These are phyloP conservation scores for Eupithecia vulgata DNA, from an alignment of 2,888 invertebrate genomes.

Conservation along the genomic window DNA sequence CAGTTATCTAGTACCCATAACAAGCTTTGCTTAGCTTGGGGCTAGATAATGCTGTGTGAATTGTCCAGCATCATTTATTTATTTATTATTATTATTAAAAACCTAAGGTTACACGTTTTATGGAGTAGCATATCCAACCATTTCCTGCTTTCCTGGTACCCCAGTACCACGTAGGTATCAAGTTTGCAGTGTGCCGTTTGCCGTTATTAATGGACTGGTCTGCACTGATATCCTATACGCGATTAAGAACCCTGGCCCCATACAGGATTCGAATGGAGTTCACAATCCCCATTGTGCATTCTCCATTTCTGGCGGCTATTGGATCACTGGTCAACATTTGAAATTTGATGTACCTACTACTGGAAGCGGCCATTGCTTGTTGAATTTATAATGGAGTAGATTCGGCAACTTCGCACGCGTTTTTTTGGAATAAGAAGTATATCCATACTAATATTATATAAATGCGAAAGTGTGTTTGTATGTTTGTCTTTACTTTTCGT, in stretches of 20 bases:
- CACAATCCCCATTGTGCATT: background rate
- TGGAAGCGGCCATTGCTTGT: background rate
- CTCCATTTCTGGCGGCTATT: background rate
- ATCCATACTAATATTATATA: too few relatives aligned
- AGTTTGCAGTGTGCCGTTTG: constrained; percentile 28
- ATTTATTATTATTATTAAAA: too few relatives aligned
- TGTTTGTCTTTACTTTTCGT: too few relatives aligned
- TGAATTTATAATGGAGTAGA: background rate
- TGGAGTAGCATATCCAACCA: background rate
- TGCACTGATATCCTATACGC: constrained; percentile 32
- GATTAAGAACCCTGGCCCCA: constrained; percentile 22
- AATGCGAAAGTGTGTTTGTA: too few relatives aligned
- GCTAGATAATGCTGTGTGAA: too few relatives aligned
- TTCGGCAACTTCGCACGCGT: too few relatives aligned
- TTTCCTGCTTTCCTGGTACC: constrained; percentile 8
- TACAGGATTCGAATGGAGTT: constrained; percentile 8
- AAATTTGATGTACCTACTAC: background rate
- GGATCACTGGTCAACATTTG: background rate
- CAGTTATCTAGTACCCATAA: too few relatives aligned
- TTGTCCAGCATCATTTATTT: too few relatives aligned
- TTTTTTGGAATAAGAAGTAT: too few relatives aligned
- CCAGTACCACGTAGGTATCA: constrained; percentile 17
- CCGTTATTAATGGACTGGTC: constrained; percentile 32
- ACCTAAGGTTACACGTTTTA: too few relatives aligned
- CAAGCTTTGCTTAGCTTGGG: too few relatives aligned